Evolutionary conservation across 2,888 invertebrate genomes (phyloP), one percentile per base, ranked within the genome.

Genomic region (Thereva nobilitata): DNA sequence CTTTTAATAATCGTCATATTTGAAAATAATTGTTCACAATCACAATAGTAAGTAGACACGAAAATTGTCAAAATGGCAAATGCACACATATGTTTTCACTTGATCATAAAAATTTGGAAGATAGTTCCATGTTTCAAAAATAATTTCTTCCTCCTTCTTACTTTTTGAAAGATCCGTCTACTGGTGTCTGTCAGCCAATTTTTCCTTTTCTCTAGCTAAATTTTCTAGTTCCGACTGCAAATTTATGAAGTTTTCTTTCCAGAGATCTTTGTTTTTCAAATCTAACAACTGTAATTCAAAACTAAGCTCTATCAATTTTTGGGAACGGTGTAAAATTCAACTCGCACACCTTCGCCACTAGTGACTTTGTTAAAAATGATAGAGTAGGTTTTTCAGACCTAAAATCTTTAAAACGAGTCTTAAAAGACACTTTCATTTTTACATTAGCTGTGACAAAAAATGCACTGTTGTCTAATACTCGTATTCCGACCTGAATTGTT

Each of bases 241-340:
- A n/a, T n/a, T n/a, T n/a, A n/a, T n/a, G n/a, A n/a, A 45, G n/a
- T 45, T 45, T 45, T 45, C 45, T 6, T 9, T 45, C 45, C 45
- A 45, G 9, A 45, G 45, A 45, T 45, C 45, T 45, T 45, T 45
- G 45, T 45, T 45, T 45, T 45, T 45, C 45, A 45, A 45, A 49
- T 49, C 49, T 12, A 49, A 49, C 49, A 49, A 49, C 9, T 49
- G 49, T 49, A 23, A 49, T 34, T 49, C 49, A n/a, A 49, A 49
- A 49, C 8, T 12, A 34, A 49, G 49, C 49, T 50, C 50, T 50
- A 50, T 50, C 50, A 50, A 50, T 50, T 6, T 23, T 50, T 50
- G 12, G 12, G 50, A 50, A 50, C 23, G 50, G 50, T 50, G 12
- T 50, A 50, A 50, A 50, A 50, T 50, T 50, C 50, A 50, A 50